These are phyloP conservation scores for Arenicola marina DNA, from an alignment of 2,888 invertebrate species.

Conservation along the genomic window DNA sequence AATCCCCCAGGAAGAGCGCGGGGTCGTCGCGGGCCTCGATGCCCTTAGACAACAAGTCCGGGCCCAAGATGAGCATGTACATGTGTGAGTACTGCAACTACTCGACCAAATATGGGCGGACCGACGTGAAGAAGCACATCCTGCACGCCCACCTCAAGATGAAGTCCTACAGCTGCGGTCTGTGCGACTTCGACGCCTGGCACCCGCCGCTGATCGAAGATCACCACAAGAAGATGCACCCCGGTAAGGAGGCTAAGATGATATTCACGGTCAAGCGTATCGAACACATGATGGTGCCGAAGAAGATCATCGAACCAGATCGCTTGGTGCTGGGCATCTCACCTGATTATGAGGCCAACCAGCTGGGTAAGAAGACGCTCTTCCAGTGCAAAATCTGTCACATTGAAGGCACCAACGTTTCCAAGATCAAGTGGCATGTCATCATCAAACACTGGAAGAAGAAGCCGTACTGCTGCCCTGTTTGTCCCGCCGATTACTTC, in stretches of 20 bases:
- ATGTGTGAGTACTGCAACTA: not conserved
- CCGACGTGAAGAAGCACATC: conserved; percentile 5
- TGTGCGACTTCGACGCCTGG: not conserved
- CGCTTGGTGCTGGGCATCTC: not conserved
- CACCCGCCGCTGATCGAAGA: not conserved
- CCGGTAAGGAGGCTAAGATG: not conserved
- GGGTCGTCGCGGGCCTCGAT: too few species aligned
- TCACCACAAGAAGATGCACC: not conserved
- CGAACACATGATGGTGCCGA: not conserved
- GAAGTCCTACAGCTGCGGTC: not conserved
- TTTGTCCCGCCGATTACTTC: not conserved
- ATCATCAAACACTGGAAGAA: not conserved
- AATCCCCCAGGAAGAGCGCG: too few species aligned
- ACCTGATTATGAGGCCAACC: not conserved
- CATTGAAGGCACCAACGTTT: not conserved
- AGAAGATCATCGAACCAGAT: not conserved
- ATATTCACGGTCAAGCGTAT: not conserved
- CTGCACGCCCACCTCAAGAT: not conserved
- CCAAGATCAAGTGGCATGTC: not conserved
- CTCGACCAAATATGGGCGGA: not conserved
- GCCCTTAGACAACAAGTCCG: too few species aligned
- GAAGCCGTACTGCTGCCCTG: conserved; percentile 1
- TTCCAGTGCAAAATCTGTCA: not conserved
- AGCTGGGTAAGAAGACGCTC: not conserved
- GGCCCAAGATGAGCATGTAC: not conserved